Evolutionary conservation across 64 coral and sea anemone species (phyloP), one percentile per base, ranked within the genome.

Genomic region (Catalaphyllia jardinei): DNA sequence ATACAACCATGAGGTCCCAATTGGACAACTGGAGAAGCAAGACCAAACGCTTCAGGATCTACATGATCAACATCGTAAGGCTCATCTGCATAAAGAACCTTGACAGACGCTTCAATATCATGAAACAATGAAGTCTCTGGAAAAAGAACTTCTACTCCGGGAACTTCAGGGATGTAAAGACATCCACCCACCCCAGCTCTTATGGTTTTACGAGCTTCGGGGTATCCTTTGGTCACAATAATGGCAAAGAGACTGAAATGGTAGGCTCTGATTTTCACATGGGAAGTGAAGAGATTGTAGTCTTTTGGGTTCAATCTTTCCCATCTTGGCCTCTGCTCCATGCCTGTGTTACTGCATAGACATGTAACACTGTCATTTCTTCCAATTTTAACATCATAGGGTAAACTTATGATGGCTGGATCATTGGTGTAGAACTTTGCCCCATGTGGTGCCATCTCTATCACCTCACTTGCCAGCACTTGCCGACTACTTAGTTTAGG

Each of bases 191-290:
- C 39, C 22, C 91, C 96, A 61, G 85, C 89, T 57, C 61, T 92
- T 52, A 98, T 98, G n/a, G 89, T 89, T 67, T 86, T 90, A 8
- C 49, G 79, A 51, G 91, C 96, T 75, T 86, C 82, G 28, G 93
- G 96, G 38, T 98, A 98, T 20, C 87, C 79, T 85, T 95, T 95
- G 8, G 94, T 71, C 16, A 92, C 91, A 50, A 98, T 80, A 29
- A 94, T 83, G 8, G 90, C 93, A 90, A 93, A 98, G 57, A 98
- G 93, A 79, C 93, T 95, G 87, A 98, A 98, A 60, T 98, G 96
- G 20, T 87, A 80, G 20, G 96, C 93, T 38, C 73, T 95, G 22
- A 98, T 95, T 64, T 98, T 87, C 35, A 98, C 93, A 93, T 93
- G 82, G 18, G 27, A 57, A 20, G 86, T 74, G 75, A 89, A 87